These are phyloP conservation scores for Syrphus vitripennis DNA, from an alignment of 2,888 invertebrate genomes.

Conservation along the genomic window DNA sequence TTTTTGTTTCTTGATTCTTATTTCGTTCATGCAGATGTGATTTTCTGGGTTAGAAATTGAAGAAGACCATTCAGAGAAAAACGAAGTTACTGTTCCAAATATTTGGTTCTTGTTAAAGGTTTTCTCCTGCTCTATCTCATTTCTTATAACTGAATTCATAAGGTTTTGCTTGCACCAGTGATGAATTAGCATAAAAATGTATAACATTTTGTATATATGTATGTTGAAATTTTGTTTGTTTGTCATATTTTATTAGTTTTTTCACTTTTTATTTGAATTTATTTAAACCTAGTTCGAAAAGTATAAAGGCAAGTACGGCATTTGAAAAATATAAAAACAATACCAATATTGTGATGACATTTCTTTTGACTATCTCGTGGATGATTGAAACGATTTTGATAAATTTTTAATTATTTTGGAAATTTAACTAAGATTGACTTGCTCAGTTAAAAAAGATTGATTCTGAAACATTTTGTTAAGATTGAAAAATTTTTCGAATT, in stretches of 20 bases:
- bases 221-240: slow-evolving; percentile 29
- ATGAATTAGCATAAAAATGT: slow-evolving; percentile 52
- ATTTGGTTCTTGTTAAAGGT: slow-evolving; percentile 19
- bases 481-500: neutral
- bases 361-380: neutral
- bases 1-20: neutral
- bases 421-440: too few relatives aligned
- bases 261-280: neutral
- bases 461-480: too few relatives aligned
- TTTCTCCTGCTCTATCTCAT: neutral
- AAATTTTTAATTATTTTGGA: neutral
- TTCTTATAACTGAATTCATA: neutral
- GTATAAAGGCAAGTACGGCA: neutral
- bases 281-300: neutral
- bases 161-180: slow-evolving; percentile 36
- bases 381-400: neutral
- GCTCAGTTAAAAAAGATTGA: too few relatives aligned
- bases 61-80: slow-evolving; percentile 41
- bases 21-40: slow-evolving; percentile 66
- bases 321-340: neutral
- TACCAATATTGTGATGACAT: neutral
- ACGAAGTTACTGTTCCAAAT: slow-evolving; percentile 52
- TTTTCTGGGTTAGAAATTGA: slow-evolving; percentile 64
- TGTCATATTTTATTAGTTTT: slow-evolving; percentile 18
- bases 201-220: neutral